Evolutionary conservation across 35 echinoderm and acorn worm genomes (phyloP).

Genomic region (Patiria miniata): DNA sequence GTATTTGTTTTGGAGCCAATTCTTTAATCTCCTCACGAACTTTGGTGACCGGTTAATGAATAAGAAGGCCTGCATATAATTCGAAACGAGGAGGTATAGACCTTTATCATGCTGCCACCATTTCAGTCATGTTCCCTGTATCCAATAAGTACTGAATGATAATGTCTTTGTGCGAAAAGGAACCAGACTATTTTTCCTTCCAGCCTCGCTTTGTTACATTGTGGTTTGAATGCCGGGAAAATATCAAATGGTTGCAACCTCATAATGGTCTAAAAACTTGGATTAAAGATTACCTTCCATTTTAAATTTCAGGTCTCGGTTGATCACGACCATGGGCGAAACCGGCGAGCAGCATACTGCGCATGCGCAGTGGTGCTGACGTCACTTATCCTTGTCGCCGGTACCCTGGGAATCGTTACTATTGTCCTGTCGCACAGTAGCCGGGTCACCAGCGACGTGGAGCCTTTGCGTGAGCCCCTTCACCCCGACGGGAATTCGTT

Average conservation of each 20-base stretch:
- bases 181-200: too few species aligned
- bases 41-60: too few species aligned
- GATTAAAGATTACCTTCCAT: background rate
- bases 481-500: background rate
- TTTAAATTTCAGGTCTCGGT: background rate
- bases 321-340: background rate
- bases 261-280: background rate
- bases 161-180: too few species aligned
- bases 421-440: background rate
- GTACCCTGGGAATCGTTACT: background rate
- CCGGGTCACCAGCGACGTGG: background rate
- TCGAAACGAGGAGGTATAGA: too few species aligned
- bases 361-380: constrained; percentile 14
- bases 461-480: background rate
- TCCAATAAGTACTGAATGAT: too few species aligned
- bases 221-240: background rate
- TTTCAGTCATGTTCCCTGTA: too few species aligned
- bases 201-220: too few species aligned
- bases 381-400: background rate
- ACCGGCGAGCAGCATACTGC: background rate
- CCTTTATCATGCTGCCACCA: too few species aligned
- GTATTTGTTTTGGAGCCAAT: too few species aligned
- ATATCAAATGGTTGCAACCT: background rate
- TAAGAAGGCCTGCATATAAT: too few species aligned
- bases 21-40: too few species aligned